Percentiles rank a stretch among this genome's conserved stretches.
These are phyloP conservation scores for Laupala kohalensis DNA, from an alignment of 1,140 invertebrate genomes.

Conservation along the genomic window DNA sequence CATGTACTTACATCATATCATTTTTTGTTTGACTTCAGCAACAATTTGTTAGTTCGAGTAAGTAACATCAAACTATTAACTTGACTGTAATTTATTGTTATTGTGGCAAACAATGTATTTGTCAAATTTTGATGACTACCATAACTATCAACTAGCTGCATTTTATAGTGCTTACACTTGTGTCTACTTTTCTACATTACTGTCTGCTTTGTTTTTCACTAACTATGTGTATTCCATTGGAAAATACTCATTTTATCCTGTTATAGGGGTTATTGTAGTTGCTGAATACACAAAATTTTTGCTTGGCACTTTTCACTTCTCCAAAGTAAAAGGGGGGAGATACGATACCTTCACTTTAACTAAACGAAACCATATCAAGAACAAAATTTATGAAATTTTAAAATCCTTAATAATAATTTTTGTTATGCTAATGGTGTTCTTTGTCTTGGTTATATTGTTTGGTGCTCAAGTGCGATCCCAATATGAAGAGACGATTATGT, in stretches of 20 bases:
- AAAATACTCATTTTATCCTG: slow-evolving; percentile 27
- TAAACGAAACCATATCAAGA: slow-evolving; percentile 21
- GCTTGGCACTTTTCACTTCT: slow-evolving; percentile 21
- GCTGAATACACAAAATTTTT: slow-evolving; percentile 27
- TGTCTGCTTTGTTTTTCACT: slow-evolving; percentile 27
- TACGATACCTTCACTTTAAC: slow-evolving; percentile 19
- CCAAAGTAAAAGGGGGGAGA: slow-evolving; percentile 21
- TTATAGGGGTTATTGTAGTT: slow-evolving; percentile 28
- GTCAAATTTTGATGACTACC: not conserved
- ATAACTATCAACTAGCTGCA: not conserved
- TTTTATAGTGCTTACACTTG: slow-evolving; percentile 21
- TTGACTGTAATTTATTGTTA: no score
- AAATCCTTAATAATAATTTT: slow-evolving; percentile 25
- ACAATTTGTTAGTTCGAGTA: no score
- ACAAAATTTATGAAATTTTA: slow-evolving; percentile 22
- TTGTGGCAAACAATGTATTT: not conserved
- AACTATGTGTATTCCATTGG: slow-evolving; percentile 29
- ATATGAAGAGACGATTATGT: slow-evolving; percentile 56
- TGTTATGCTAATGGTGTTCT: slow-evolving; percentile 33
- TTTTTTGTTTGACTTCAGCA: no score
- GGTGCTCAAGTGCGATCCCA: slow-evolving; percentile 52
- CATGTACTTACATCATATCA: no score
- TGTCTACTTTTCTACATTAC: slow-evolving; percentile 29
- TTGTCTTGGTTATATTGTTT: slow-evolving; percentile 52
- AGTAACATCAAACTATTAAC: no score